Percentiles rank a stretch among this genome's conserved stretches.
phyloP scores from a whole-genome alignment of 1,140 invertebrate species.

The Pantala flavescens region DNA sequence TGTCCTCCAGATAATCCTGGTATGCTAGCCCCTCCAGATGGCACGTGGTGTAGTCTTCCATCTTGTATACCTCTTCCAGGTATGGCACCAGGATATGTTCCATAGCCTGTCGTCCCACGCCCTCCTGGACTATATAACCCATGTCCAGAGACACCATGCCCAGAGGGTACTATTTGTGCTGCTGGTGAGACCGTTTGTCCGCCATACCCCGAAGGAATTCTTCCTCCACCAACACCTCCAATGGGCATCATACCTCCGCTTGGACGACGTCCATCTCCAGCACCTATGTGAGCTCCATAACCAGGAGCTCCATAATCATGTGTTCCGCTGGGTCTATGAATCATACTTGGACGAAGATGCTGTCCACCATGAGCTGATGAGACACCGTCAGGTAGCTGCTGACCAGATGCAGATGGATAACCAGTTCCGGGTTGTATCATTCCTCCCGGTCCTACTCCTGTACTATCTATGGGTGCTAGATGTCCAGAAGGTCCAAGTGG shows the following conservation, averaged over 20 bases:
- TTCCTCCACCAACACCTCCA: constrained; percentile 17
- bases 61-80: constrained; percentile 18
- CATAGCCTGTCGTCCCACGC: not conserved
- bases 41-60: not conserved
- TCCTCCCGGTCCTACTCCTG: constrained; percentile 20
- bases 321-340: not conserved
- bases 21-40: constrained; percentile 6
- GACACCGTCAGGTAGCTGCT: not conserved
- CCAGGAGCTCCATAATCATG: not conserved
- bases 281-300: not conserved
- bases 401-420: not conserved
- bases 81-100: not conserved
- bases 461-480: not conserved
- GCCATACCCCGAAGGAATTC: not conserved
- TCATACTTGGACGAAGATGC: not conserved
- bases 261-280: constrained; percentile 16
- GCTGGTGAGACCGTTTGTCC: constrained; percentile 15
- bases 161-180: constrained; percentile 5
- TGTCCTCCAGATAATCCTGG: not conserved
- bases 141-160: constrained; percentile 8
- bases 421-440: constrained; percentile 10
- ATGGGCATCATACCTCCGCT: constrained; percentile 12
- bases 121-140: not conserved
- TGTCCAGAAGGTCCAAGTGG: not conserved
- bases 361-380: not conserved